Conservation (phyloP, 2,888 invertebrate genomes). For the Drepana falcataria region DNA sequence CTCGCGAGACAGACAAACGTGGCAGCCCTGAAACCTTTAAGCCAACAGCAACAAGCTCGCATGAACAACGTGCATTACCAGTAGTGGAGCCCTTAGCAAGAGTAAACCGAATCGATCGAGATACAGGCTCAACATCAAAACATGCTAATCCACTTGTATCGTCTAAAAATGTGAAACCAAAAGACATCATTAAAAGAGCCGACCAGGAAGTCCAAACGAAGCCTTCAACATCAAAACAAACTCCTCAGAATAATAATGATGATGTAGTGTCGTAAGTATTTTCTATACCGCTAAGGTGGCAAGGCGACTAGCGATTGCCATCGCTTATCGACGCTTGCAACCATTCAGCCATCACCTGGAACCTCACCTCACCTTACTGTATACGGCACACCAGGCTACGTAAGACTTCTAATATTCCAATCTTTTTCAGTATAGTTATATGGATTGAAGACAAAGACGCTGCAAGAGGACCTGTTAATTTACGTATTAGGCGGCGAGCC, state of each 20-base stretch:
- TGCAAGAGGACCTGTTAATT: constrained; percentile 87
- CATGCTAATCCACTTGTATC: neutral
- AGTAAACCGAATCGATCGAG: neutral
- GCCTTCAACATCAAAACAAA: constrained; percentile 8
- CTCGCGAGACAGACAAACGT: neutral
- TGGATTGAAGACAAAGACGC: constrained; percentile 90
- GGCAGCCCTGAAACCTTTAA: neutral
- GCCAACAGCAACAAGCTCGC: constrained; percentile 2
- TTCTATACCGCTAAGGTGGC: neutral
- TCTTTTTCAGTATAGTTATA: constrained; percentile 82
- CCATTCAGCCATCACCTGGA: no score
- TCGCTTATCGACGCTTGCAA: no score
- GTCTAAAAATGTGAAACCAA: neutral
- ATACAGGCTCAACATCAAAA: neutral
- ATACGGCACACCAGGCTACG: no score
- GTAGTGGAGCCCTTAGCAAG: neutral
- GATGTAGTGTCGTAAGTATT: constrained; percentile 41
- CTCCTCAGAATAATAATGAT: neutral
- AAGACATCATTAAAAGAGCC: neutral
- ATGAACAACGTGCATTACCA: constrained; percentile 3
- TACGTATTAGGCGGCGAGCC: constrained; percentile 80
- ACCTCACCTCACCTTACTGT: no score
- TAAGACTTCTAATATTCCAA: neutral
- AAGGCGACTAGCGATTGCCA: no score
- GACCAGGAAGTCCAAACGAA: neutral